Evolutionary conservation across 2,797 vertebrate species (phyloP), one percentile per base, ranked within the genome.

Genomic region (Sebastes oblongus): DNA sequence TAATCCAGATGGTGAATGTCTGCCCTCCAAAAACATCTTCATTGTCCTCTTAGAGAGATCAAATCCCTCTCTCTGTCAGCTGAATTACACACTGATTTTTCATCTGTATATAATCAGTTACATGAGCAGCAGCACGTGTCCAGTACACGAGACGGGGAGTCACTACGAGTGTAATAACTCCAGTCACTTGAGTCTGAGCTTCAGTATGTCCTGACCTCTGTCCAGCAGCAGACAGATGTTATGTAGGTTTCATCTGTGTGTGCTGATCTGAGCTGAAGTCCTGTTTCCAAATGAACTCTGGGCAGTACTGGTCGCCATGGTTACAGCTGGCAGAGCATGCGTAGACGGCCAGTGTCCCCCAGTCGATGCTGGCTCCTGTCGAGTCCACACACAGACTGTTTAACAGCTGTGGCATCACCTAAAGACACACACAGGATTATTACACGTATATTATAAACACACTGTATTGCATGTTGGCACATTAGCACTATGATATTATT

Each of bases 331-430:
- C 88, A 0, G 96, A 93, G 77, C 98, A 99, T 0, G 97, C 97
- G 88, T 97, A 99, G 80, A 98, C 65, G 0, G 91, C 95, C 80
- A 99, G 88, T 0, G 96, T 96, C 1, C 98, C 98, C 98, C 98
- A 99, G 92, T 99, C 98, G 20, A 99, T 95, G 73, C 98, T 99
- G 70, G 92, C 95, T 86, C 93, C 96, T n/a, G 96, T 96, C 0
- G 95, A 96, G 91, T 99, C 98, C 56, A 96, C 97, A 46, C 95
- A 89, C 20, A 99, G 96, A 86, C 96, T 92, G 93, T 97, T 98
- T 65, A 99, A 93, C 72, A 99, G 95, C 92, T 99, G 98, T 3
- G 98, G 98, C 98, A 99, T 99, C 77, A 99, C 96, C 98, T 99
- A 80, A 10, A 85, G 54, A 78, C 61, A 61, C 61, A 61, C 39